phyloP scores from a whole-genome alignment of 2,888 invertebrate genomes.

The Amiota mariae region DNA sequence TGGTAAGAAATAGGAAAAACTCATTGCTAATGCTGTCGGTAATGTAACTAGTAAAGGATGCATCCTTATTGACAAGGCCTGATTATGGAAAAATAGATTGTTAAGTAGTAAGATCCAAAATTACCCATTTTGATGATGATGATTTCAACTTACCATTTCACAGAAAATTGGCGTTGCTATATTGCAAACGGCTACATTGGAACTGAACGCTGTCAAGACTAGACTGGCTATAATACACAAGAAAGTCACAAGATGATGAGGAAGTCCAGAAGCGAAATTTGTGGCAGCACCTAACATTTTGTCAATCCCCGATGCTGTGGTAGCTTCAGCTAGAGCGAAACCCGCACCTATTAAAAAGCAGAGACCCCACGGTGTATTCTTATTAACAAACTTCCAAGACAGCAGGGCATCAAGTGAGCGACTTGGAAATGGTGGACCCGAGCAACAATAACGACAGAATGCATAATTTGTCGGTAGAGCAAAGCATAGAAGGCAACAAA shows the following conservation, averaged over 20 bases:
- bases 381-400: slow-evolving; percentile 86
- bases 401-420: slow-evolving; percentile 78
- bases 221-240: slow-evolving; percentile 82
- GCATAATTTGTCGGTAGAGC: slow-evolving; percentile 84
- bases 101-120: neutral
- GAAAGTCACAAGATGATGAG: slow-evolving; percentile 78
- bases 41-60: slow-evolving; percentile 92
- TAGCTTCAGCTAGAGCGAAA: slow-evolving; percentile 89
- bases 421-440: slow-evolving; percentile 48
- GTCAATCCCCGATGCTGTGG: slow-evolving; percentile 85
- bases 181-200: slow-evolving; percentile 91
- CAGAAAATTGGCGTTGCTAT: slow-evolving; percentile 86
- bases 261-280: slow-evolving; percentile 76
- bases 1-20: slow-evolving; percentile 92
- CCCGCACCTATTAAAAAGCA: slow-evolving; percentile 90
- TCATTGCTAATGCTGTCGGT: slow-evolving; percentile 87
- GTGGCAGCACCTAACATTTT: slow-evolving; percentile 81
- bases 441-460: slow-evolving; percentile 79
- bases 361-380: slow-evolving; percentile 90
- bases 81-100: too few species aligned
- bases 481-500: slow-evolving; percentile 85
- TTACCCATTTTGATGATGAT: neutral
- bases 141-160: slow-evolving; percentile 76
- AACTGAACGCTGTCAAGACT: slow-evolving; percentile 82
- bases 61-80: slow-evolving; percentile 81